Base-by-base conservation (phyloP, 2,113 vertebrate genomes). In the Rhinoderma darwinii region DNA sequence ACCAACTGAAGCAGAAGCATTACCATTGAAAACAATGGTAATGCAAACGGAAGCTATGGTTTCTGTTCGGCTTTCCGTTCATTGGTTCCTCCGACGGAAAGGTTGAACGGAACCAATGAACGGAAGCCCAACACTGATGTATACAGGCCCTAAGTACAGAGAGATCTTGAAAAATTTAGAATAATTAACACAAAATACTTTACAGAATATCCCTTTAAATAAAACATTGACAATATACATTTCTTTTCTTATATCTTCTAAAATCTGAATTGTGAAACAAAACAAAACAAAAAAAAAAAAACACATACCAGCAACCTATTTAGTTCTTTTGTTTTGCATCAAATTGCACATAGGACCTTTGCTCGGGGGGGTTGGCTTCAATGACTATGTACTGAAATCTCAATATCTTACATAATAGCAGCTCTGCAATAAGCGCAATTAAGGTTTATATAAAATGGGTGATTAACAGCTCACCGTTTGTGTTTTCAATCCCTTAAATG, bases 381-480 rank as follows among this genome's bases (percentile, higher is more conserved):
- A 10, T n/a, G 11, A 27, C n/a, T 77, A 17, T 77, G 17, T 15
- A 9, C 54, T 17, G 5, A 80, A 15, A n/a, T 41, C 22, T 32
- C 22, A 41, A 54, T 56, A 56, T 39, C 22, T 44, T 18, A 44
- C 59, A 82, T 32, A 70, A 43, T n/a, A 61, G 59, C 51, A 66
- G 79, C 35, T 70, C 15, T 17, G 43, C 43, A 50, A 79, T 27
- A 14, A 51, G 27, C 18, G 50, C 59, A 78, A 68, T 86, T 30
- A 22, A 43, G 37, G 32, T 59, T 77, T 76, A 27, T 25, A 56
- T 25, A 80, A 30, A 39, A 54, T 32, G 61, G 39, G 25, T 80
- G 59, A 44, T 80, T 86, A 80, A 9, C 63, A 54, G 30, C 63
- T 70, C 61, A 56, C 32, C 72, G 61, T 78, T 54, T 78, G 76